A percentile compares a stretch with the other conserved stretches of the same genome.
phyloP scores from a whole-genome alignment of 2,113 vertebrate species.

The Ploceus nigricollis region DNA sequence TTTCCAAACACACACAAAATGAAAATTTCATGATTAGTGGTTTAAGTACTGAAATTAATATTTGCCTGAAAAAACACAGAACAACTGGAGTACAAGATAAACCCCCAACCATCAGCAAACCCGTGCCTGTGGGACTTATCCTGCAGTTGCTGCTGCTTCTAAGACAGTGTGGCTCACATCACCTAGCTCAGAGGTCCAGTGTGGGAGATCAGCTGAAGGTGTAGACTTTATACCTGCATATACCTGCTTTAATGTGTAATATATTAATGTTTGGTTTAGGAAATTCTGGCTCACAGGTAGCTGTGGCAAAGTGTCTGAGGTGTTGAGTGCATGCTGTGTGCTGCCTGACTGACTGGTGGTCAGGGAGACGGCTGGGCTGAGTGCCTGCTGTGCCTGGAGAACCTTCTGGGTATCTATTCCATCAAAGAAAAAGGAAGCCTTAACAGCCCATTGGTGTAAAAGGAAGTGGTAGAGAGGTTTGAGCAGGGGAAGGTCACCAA shows the following conservation, averaged over 20 bases:
- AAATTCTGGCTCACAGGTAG: background rate
- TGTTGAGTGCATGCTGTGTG: background rate
- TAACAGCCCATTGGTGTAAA: background rate
- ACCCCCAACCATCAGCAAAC: background rate
- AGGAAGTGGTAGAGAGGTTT: background rate
- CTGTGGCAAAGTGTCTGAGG: background rate
- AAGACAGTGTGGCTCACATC: background rate
- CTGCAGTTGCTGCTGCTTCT: background rate
- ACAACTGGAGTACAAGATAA: background rate
- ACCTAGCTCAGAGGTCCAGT: background rate
- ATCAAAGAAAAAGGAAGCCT: background rate
- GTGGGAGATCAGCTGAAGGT: background rate
- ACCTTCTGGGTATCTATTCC: background rate
- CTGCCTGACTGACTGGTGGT: background rate
- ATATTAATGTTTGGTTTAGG: background rate
- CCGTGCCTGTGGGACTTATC: fast-evolving
- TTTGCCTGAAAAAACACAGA: background rate
- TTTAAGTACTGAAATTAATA: background rate
- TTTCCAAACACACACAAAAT: background rate
- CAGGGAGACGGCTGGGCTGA: background rate
- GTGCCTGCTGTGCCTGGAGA: fast-evolving
- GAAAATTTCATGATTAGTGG: background rate
- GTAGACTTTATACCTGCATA: background rate
- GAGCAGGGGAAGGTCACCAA: background rate
- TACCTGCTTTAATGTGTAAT: background rate